These are phyloP conservation scores for Scytalopus superciliaris DNA, from an alignment of 2,113 vertebrate genomes.

Conservation along the genomic window DNA sequence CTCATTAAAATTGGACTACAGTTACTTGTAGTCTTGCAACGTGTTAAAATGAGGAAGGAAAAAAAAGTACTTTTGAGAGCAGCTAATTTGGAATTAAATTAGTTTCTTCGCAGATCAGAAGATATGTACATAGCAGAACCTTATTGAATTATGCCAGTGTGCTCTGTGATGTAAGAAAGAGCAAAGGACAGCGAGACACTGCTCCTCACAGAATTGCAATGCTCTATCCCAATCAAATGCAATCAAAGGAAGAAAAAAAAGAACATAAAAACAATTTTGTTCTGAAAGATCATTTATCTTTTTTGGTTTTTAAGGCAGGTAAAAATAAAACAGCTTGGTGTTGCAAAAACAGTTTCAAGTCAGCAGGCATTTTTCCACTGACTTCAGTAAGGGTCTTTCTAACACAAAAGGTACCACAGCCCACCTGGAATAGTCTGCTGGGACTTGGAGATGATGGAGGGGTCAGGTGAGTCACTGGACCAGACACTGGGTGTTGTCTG, in stretches of 20 bases:
- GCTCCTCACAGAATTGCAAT: not conserved
- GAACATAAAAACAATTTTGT: not conserved
- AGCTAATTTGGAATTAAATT: conserved; percentile 65
- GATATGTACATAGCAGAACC: conserved; percentile 31
- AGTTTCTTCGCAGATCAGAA: conserved; percentile 50
- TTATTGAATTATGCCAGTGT: conserved; percentile 25
- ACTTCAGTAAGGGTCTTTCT: not conserved
- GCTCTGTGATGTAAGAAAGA: not conserved
- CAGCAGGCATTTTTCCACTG: not conserved
- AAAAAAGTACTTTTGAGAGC: conserved; percentile 35
- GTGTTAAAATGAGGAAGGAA: conserved; percentile 19
- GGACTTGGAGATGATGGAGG: not conserved
- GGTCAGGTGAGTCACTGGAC: not conserved
- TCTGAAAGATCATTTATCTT: not conserved
- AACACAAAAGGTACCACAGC: not conserved
- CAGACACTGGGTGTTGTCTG: accelerated
- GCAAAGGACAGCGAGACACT: conserved; percentile 35
- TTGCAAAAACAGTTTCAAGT: not conserved
- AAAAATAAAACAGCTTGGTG: not conserved
- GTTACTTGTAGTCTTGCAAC: not conserved
- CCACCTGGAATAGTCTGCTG: not conserved
- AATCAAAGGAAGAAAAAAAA: conserved; percentile 16
- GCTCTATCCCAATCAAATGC: not conserved
- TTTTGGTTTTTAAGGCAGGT: not conserved
- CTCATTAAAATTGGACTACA: conserved; percentile 30